These are phyloP conservation scores for Eristalis intricaria DNA, from an alignment of 2,888 invertebrate species.

Conservation along the genomic window DNA sequence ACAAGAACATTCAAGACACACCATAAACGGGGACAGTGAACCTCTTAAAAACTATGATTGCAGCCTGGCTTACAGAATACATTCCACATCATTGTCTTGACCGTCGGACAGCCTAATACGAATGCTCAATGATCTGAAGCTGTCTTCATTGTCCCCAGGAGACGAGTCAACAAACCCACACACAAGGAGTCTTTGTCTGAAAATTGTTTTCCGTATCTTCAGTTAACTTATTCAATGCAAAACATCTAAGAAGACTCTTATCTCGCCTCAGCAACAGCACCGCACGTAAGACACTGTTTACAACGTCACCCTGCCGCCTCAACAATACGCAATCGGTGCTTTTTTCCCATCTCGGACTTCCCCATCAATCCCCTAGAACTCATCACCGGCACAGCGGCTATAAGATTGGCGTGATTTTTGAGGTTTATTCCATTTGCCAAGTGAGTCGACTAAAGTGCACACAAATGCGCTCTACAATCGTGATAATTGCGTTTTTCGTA, in stretches of 20 bases:
- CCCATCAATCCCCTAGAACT: not conserved
- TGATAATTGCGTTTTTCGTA: not conserved
- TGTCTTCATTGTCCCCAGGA: too few species aligned
- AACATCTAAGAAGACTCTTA: not conserved
- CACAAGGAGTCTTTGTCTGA: too few species aligned
- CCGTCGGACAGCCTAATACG: too few species aligned
- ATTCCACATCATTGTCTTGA: too few species aligned
- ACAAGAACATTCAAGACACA: too few species aligned
- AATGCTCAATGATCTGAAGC: too few species aligned
- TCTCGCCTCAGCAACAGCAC: not conserved
- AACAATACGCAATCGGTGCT: not conserved
- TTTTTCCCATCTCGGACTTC: not conserved
- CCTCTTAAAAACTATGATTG: too few species aligned
- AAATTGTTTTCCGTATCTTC: not conserved
- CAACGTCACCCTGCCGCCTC: not conserved
- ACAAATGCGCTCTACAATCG: constrained; percentile 2
- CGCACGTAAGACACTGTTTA: not conserved
- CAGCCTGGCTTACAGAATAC: too few species aligned
- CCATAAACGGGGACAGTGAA: too few species aligned
- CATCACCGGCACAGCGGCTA: not conserved
- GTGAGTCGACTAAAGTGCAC: not conserved
- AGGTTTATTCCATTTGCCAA: not conserved
- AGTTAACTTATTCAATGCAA: not conserved
- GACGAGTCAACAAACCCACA: too few species aligned
- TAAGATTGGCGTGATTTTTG: not conserved